Percentiles rank a stretch among this genome's conserved stretches.
These are phyloP conservation scores for Hippopotamyrus pictus DNA, from an alignment of 2,797 vertebrate species.

Conservation along the genomic window DNA sequence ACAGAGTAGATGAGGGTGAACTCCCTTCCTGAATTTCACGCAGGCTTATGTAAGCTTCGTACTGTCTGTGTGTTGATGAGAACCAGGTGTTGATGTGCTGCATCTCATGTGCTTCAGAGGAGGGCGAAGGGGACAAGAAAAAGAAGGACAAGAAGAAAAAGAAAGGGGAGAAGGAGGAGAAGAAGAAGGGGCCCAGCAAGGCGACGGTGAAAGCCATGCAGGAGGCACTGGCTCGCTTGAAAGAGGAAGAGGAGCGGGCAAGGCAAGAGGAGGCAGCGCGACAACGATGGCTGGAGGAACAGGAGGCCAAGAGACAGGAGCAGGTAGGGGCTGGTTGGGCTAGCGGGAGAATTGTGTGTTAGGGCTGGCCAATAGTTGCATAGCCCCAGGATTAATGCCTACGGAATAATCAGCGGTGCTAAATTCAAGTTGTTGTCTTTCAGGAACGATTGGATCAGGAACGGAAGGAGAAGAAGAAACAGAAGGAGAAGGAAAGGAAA, in stretches of 20 bases:
- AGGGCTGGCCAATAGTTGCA: neutral
- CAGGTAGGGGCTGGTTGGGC: slow-evolving; percentile 66
- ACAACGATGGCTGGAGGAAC: slow-evolving; percentile 71
- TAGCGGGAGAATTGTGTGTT: neutral
- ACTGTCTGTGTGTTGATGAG: neutral
- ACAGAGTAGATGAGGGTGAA: slow-evolving; percentile 59
- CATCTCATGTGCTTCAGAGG: slow-evolving; percentile 54
- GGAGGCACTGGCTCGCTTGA: slow-evolving; percentile 88
- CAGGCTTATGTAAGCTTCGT: neutral
- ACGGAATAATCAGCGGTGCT: neutral
- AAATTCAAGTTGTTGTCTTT: neutral
- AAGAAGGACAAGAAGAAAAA: slow-evolving; percentile 86
- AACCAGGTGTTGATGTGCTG: neutral
- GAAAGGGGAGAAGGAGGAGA: slow-evolving; percentile 77
- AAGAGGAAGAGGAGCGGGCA: slow-evolving; percentile 82
- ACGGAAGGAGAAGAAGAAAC: slow-evolving; percentile 90
- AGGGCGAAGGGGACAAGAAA: slow-evolving; percentile 84
- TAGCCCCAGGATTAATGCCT: neutral
- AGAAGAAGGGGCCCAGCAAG: slow-evolving; percentile 96
- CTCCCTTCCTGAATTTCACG: neutral
- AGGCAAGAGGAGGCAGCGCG: slow-evolving; percentile 74
- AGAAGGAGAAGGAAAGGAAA: slow-evolving; percentile 95
- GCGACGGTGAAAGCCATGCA: slow-evolving; percentile 96
- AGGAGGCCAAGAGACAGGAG: slow-evolving; percentile 81
- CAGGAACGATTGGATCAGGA: slow-evolving; percentile 91